These are phyloP conservation scores for Cryptotis parvus DNA, from an alignment of 2,113 vertebrate genomes.

Conservation along the genomic window DNA sequence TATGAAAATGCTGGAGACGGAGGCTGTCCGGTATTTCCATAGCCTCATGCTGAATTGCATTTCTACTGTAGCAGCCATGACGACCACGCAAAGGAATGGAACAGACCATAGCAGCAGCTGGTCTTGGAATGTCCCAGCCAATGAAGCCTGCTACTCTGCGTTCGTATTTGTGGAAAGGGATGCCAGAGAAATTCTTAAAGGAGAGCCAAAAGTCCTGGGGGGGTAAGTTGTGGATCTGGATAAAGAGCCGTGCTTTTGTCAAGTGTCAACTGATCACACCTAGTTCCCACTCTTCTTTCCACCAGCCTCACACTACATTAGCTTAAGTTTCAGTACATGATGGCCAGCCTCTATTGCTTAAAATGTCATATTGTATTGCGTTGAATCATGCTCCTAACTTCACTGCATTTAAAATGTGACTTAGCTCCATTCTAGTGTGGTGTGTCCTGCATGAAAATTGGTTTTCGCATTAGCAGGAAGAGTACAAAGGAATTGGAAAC, in stretches of 20 bases:
- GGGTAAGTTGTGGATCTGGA: not conserved
- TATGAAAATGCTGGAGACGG: not conserved
- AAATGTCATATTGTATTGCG: not conserved
- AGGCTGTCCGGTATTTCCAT: not conserved
- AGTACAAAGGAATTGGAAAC: not conserved
- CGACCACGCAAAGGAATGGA: not conserved
- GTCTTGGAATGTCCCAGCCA: not conserved
- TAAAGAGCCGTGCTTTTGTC: not conserved
- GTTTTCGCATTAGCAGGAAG: not conserved
- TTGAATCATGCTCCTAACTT: not conserved
- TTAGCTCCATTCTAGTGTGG: not conserved
- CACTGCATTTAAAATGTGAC: not conserved
- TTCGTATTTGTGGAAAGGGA: not conserved
- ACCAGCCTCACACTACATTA: not conserved
- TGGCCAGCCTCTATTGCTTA: not conserved
- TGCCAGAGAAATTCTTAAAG: constrained; percentile 66
- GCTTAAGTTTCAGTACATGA: no score
- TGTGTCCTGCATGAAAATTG: not conserved
- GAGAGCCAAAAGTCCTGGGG: constrained; percentile 67
- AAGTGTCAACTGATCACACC: not conserved
- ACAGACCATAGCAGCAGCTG: not conserved
- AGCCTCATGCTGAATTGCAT: not conserved
- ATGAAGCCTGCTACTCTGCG: not conserved
- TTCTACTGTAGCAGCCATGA: constrained; percentile 7
- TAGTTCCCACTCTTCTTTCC: not conserved